These are phyloP conservation scores for Spisula subtruncata DNA, from an alignment of 2,888 invertebrate species.

Conservation along the genomic window DNA sequence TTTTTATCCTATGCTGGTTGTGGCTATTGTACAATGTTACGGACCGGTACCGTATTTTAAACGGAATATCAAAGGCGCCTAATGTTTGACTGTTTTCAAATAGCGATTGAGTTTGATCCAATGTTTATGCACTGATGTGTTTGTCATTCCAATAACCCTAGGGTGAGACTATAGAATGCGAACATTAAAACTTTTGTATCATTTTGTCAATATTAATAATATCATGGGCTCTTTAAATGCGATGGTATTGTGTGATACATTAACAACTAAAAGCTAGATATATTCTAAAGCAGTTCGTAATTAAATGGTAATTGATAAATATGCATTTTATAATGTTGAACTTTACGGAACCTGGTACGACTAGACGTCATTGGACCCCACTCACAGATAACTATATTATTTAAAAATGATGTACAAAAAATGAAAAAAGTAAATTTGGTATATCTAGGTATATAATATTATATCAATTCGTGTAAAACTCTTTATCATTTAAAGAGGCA, in stretches of 20 bases:
- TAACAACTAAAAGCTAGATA: not conserved
- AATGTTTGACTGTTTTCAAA: slow-evolving; percentile 20
- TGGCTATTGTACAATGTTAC: slow-evolving; percentile 26
- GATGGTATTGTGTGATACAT: not conserved
- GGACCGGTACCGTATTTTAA: slow-evolving; percentile 20
- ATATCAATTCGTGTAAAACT: no score
- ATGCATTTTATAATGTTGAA: not conserved
- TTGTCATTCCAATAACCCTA: not conserved
- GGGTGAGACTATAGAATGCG: not conserved
- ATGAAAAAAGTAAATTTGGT: no score
- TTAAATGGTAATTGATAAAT: slow-evolving; percentile 10
- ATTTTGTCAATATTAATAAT: slow-evolving; percentile 12
- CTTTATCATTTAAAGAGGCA: no score
- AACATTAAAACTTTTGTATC: slow-evolving; percentile 4
- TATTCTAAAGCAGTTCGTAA: not conserved
- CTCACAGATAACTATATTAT: no score
- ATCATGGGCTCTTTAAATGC: not conserved
- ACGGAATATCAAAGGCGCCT: slow-evolving; percentile 14
- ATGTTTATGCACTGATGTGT: slow-evolving; percentile 23
- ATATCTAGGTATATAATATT: no score
- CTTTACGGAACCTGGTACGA: not conserved
- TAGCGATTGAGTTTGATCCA: slow-evolving; percentile 43
- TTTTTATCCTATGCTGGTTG: slow-evolving; percentile 17
- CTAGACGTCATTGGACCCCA: not conserved
- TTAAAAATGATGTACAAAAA: no score